Evolutionary conservation across 2,888 invertebrate genomes (phyloP).

Genomic region (Podotricha telesiphe): DNA sequence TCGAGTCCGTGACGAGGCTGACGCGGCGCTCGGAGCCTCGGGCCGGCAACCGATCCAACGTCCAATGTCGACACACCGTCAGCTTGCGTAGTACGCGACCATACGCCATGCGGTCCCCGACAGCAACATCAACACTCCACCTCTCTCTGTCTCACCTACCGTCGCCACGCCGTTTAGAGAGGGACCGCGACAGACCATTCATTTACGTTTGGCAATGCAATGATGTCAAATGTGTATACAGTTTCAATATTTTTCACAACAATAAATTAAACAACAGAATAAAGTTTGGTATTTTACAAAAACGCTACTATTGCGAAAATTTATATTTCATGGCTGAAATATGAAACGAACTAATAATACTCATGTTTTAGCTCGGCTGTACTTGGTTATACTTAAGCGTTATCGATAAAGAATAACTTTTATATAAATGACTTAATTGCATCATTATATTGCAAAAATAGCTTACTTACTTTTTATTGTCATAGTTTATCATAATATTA

Average conservation of each 20-base stretch:
- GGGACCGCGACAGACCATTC: conserved; percentile 71
- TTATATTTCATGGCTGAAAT: conserved; percentile 43
- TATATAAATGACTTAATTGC: conserved; percentile 30
- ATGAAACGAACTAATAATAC: conserved; percentile 30
- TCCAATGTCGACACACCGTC: conserved; percentile 83
- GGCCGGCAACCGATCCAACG: conserved; percentile 79
- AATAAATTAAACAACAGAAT: conserved; percentile 50
- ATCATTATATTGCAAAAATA: conserved; percentile 39
- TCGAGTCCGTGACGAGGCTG: conserved; percentile 51
- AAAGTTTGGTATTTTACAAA: conserved; percentile 45
- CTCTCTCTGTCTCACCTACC: conserved; percentile 63
- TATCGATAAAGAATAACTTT: conserved; percentile 29
- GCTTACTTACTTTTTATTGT: conserved; percentile 26
- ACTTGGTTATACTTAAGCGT: conserved; percentile 14
- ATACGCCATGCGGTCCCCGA: conserved; percentile 70
- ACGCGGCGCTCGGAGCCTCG: conserved; percentile 69
- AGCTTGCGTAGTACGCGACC: conserved; percentile 81
- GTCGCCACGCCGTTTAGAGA: conserved; percentile 48
- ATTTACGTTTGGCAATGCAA: conserved; percentile 79
- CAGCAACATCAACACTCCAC: conserved; percentile 48
- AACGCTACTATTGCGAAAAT: conserved; percentile 45
- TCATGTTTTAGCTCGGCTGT: conserved; percentile 5
- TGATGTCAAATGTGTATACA: conserved; percentile 60
- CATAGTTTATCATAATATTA: conserved; percentile 10
- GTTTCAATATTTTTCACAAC: conserved; percentile 69